Evolutionary conservation across 1,140 invertebrate genomes (phyloP), one percentile per base, ranked within the genome.

Genomic region (Pogonomyrmex barbatus): DNA sequence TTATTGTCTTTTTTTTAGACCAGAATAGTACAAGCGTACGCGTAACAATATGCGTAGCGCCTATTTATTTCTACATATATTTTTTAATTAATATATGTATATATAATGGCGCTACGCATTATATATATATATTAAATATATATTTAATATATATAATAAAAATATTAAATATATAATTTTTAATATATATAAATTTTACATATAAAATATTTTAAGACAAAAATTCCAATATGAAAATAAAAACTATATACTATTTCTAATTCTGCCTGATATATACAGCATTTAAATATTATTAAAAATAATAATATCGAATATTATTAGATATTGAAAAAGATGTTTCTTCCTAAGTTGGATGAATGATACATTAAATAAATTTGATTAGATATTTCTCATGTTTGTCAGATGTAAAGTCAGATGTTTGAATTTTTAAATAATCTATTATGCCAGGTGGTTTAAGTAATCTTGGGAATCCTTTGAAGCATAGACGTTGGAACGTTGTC

Each of bases 271-370:
- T 4, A 0, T 42, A 36, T 45, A 12, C 45, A 67, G n/a, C 47
- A 50, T 47, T 50, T 68, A 68, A 68, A 68, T 33, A 30, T 68
- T 33, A 67, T 67, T 24, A 30, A 10, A 50, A 6, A 56, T 24
- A 24, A 24, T 24, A 50, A 50, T 47, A n/a, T 50, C 50, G 50
- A 68, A 68, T 33, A 30, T 68, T 33, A 67, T 24, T 24, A 58
- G 24, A 58, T 14, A 56, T 36, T 39, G 33, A 54, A 50, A 14
- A 9, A 75, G 58, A 75, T 58, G 14, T 75, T 58, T 73, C 33
- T 30, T 14, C 10, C 33, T 12, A 2, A 65, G 42, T 65, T 67
- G 24, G 10, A 42, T 73, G 4, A 73, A 42, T 56, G 6, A 42
- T 36, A n/a, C 14, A 54, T 73, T 30, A 39, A 24, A 73, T 39